Evolutionary conservation across 2,797 vertebrate genomes (phyloP), one percentile per base, ranked within the genome.

Genomic region (Microctenopoma stevenorrisi): DNA sequence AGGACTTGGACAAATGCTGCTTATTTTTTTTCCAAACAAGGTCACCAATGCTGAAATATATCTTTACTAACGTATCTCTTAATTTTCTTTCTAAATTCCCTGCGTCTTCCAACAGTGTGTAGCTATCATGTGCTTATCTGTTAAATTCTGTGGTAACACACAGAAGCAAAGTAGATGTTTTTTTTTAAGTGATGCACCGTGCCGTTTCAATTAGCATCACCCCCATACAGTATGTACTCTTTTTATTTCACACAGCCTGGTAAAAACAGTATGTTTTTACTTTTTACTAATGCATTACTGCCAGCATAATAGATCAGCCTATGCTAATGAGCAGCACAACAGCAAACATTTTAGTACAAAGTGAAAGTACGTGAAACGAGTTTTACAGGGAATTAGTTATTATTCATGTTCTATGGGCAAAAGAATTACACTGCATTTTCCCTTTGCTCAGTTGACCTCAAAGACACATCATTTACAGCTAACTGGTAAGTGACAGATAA

Each of bases 401-500:
- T 64, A 48, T 66, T 74, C 53, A 72, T 78, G 64, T 57, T 76
- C 35, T 76, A 11, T 66, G 37, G 48, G 65, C 66, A 54, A 61
- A 73, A 37, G 68, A 67, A 64, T 56, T n/a, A 80, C 58, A 30
- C 60, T 57, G 43, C 25, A 30, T 60, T 77, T 74, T 69, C 64
- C 64, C 64, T 73, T 84, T 73, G 64, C 69, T 58, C 1, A 3
- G 51, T 64, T 76, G 63, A 74, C 68, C 71, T 64, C 62, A 63
- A 14, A 58, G 35, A 38, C 55, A 5, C 30, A 74, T 72, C 63
- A 84, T 88, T 86, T 90, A 85, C 76, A 76, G 83, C 71, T 72
- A 43, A 68, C 74, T 78, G 57, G 75, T 87, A 89, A 90, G 75
- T 91, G 89, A 90, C 86, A 90, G 86, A 87, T 82, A 81, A 72